phyloP scores from a whole-genome alignment of 2,113 vertebrate genomes.

The Aphelocoma coerulescens region DNA sequence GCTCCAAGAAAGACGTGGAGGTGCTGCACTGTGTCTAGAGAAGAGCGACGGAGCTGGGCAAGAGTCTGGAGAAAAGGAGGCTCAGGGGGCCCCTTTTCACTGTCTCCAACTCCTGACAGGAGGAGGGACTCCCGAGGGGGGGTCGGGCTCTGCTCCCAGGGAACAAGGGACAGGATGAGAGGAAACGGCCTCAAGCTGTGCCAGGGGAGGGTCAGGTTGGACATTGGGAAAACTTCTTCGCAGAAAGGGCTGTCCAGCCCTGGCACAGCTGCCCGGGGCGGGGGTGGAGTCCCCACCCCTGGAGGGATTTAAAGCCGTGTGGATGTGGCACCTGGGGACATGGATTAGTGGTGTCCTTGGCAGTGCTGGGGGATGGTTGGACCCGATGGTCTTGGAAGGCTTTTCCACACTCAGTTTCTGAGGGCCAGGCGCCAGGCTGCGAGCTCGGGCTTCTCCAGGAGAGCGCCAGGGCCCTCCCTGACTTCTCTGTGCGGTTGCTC shows the following conservation, averaged over 20 bases:
- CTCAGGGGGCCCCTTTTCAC: background rate
- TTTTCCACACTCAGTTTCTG: background rate
- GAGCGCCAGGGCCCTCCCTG: background rate
- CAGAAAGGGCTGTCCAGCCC: background rate
- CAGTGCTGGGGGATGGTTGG: background rate
- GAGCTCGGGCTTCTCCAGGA: background rate
- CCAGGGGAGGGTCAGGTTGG: background rate
- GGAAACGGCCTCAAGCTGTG: background rate
- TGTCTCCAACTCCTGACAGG: background rate
- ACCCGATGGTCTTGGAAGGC: background rate
- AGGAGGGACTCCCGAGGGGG: background rate
- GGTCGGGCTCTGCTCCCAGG: background rate
- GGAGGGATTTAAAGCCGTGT: background rate
- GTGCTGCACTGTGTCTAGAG: background rate
- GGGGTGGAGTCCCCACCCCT: background rate
- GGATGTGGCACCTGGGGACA: background rate
- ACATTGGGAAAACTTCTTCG: rapidly evolving
- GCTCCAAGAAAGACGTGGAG: background rate
- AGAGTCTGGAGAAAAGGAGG: background rate
- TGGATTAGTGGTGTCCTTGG: background rate
- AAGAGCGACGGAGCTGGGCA: background rate
- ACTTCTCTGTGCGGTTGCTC: rapidly evolving
- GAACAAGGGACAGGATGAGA: background rate
- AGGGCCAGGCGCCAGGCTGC: background rate
- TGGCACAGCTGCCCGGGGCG: background rate